phyloP scores from a whole-genome alignment of 2,888 invertebrate species.

The Pemphredon lugubris region DNA sequence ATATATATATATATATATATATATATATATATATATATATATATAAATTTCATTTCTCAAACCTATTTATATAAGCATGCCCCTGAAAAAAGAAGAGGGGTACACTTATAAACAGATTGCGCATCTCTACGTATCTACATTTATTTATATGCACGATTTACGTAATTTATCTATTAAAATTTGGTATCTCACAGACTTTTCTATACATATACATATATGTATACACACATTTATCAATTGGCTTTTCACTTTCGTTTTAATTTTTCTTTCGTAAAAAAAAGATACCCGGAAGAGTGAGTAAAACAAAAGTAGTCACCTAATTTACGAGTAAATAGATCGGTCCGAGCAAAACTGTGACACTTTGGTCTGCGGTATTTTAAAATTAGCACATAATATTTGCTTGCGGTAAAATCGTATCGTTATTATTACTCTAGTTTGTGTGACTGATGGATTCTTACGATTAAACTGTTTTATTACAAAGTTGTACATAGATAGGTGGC shows the following conservation, averaged over 20 bases:
- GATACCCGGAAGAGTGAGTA: neutral
- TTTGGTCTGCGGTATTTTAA: constrained; percentile 27
- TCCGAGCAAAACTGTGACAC: constrained; percentile 6
- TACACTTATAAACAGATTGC: constrained; percentile 58
- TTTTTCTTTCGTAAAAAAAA: too few species aligned
- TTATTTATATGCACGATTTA: constrained; percentile 30
- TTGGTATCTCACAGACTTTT: constrained; percentile 63
- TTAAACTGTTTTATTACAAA: constrained; percentile 68
- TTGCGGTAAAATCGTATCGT: constrained; percentile 42
- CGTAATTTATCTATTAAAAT: constrained; percentile 60
- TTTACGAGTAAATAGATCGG: neutral
- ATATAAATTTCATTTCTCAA: constrained; percentile 32
- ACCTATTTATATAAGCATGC: constrained; percentile 42
- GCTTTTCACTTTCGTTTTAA: constrained; percentile 9
- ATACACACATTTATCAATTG: constrained; percentile 24
- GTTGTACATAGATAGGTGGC: constrained; percentile 61
- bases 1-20: too few species aligned
- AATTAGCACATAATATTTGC: constrained; percentile 34
- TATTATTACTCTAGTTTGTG: constrained; percentile 20
- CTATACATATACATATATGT: constrained; percentile 26
- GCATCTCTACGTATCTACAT: constrained; percentile 22
- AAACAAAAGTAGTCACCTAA: neutral
- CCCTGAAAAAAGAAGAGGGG: constrained; percentile 16
- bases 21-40: too few species aligned
- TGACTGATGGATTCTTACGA: constrained; percentile 56